These are phyloP conservation scores for Dryoscopus gambensis DNA, from an alignment of 2,113 vertebrate species.

Conservation along the genomic window DNA sequence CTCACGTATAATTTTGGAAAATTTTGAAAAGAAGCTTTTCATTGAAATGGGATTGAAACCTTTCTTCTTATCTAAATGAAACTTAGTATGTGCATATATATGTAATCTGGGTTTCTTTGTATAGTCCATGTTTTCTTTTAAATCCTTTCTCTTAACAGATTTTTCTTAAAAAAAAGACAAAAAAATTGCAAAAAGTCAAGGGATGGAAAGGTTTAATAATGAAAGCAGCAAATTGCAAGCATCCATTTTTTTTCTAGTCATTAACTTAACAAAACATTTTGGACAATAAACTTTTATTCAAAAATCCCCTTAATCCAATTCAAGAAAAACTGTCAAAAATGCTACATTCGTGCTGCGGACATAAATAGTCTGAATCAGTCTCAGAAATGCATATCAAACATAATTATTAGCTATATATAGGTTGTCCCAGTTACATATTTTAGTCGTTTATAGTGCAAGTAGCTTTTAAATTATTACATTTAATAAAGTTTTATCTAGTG, in stretches of 20 bases:
- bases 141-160: background rate
- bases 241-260: background rate
- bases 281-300: background rate
- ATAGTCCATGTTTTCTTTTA: background rate
- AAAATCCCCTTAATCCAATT: background rate
- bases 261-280: background rate
- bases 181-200: background rate
- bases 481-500: background rate
- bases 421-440: background rate
- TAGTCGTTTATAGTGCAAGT: background rate
- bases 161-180: background rate
- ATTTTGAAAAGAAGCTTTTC: background rate
- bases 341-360: background rate
- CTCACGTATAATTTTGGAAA: background rate
- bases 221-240: background rate
- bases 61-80: background rate
- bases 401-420: background rate
- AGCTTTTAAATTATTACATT: conserved; percentile 3
- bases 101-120: accelerated
- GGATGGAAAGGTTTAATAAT: background rate
- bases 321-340: background rate
- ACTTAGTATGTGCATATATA: background rate
- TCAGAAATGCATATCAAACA: background rate
- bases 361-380: background rate
- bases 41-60: background rate